Evolutionary conservation across 2,888 invertebrate genomes (phyloP).

Genomic region (Rhimphoctona megacephalus): DNA sequence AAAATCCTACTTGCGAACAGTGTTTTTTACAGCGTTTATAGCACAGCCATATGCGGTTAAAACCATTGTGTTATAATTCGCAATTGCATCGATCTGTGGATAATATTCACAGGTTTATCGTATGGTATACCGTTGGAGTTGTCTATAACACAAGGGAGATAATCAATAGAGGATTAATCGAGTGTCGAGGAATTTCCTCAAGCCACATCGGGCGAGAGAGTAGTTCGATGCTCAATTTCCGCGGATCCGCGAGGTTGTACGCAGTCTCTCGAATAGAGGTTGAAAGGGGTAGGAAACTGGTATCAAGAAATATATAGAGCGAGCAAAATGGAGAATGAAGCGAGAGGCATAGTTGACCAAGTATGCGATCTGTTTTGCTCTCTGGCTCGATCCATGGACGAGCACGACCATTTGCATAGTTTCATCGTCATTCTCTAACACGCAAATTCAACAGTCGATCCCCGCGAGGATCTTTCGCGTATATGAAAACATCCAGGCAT

Average conservation of each 20-base stretch:
- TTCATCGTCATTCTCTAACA: constrained; percentile 49
- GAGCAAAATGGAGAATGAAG: constrained; percentile 66
- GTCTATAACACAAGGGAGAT: constrained; percentile 9
- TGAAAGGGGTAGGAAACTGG: not conserved
- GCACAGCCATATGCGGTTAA: not conserved
- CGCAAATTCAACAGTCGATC: constrained; percentile 47
- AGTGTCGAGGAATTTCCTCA: constrained; percentile 57
- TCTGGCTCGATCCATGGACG: constrained; percentile 19
- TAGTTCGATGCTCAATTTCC: constrained; percentile 57
- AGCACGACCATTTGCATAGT: constrained; percentile 59
- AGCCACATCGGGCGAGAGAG: constrained; percentile 7
- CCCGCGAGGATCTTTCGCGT: not conserved
- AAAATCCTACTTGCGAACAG: not conserved
- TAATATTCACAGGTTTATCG: not conserved
- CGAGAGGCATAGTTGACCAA: constrained; percentile 75
- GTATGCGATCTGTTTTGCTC: constrained; percentile 70
- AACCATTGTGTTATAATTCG: not conserved
- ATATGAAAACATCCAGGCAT: too few species aligned
- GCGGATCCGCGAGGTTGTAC: constrained; percentile 22
- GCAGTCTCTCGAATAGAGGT: constrained; percentile 30
- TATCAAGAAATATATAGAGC: constrained; percentile 24
- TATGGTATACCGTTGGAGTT: not conserved
- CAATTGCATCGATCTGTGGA: not conserved
- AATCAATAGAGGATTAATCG: constrained; percentile 64
- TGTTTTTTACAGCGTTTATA: not conserved